phyloP scores from a whole-genome alignment of 2,888 invertebrate species.

The Drosophila koepferae region DNA sequence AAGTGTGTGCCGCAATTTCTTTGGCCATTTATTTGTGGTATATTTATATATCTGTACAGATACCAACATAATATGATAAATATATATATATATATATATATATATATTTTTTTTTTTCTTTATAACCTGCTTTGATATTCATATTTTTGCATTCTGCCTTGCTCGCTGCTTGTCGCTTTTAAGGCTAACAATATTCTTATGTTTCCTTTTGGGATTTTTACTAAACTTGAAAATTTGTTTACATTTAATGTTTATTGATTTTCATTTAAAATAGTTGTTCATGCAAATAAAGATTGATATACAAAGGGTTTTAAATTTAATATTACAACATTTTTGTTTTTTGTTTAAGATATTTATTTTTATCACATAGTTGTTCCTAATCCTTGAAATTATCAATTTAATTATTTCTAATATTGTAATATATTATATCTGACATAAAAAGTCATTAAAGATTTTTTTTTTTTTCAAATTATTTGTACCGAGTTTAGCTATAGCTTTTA shows the following conservation, averaged over 20 bases:
- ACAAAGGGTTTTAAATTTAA: too few relatives aligned
- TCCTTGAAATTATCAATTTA: too few relatives aligned
- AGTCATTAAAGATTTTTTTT: too few relatives aligned
- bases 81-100: conserved; percentile 13
- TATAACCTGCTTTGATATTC: conserved; percentile 60
- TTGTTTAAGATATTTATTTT: too few relatives aligned
- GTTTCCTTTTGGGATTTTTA: background rate
- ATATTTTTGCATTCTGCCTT: conserved; percentile 46
- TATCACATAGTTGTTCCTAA: too few relatives aligned
- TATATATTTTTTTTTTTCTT: conserved; percentile 24
- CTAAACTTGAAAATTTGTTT: conserved; percentile 22
- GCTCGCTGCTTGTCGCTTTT: conserved; percentile 47
- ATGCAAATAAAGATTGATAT: background rate
- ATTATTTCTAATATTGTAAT: too few relatives aligned
- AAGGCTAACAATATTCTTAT: conserved; percentile 40
- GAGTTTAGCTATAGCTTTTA: too few relatives aligned
- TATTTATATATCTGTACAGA: conserved; percentile 30
- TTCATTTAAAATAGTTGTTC: background rate
- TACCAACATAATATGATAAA: conserved; percentile 12
- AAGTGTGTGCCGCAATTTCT: conserved; percentile 74
- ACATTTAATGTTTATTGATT: conserved; percentile 45
- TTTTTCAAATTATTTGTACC: too few relatives aligned
- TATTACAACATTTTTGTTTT: too few relatives aligned
- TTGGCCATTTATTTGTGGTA: conserved; percentile 61
- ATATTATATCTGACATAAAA: too few relatives aligned